Percentiles rank a stretch among this genome's conserved stretches.
Conservation (phyloP, 1,140 invertebrate genomes). For the Uloborus diversus region DNA sequence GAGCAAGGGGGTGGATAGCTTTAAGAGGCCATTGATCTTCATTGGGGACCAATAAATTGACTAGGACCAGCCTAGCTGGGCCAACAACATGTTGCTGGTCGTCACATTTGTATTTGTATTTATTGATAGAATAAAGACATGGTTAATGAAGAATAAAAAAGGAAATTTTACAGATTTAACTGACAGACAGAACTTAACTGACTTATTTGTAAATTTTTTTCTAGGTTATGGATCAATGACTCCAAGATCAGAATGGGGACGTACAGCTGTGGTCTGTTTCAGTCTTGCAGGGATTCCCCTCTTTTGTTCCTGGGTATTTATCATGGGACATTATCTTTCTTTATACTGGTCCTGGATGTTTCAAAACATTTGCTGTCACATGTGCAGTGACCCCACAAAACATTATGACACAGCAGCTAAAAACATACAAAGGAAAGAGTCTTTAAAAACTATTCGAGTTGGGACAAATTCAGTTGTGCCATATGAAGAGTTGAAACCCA, state of each 20-base stretch:
- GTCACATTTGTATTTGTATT: no score
- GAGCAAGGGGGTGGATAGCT: no score
- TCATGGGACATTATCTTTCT: not conserved
- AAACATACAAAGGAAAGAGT: not conserved
- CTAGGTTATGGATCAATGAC: slow-evolving; percentile 27
- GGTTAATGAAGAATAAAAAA: no score
- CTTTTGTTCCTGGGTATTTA: not conserved
- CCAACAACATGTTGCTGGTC: no score
- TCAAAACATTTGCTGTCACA: slow-evolving; percentile 1
- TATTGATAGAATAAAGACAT: no score
- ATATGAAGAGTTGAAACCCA: not conserved
- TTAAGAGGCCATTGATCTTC: no score
- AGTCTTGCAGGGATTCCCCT: slow-evolving; percentile 13
- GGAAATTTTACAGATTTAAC: no score
- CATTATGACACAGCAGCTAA: no score
- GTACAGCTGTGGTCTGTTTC: slow-evolving; percentile 12
- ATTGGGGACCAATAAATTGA: no score
- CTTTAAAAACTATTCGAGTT: not conserved
- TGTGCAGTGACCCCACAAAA: not conserved
- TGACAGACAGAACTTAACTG: no score
- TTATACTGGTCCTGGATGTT: slow-evolving; percentile 13
- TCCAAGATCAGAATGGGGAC: slow-evolving; percentile 28
- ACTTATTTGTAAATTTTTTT: no score
- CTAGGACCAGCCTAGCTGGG: no score
- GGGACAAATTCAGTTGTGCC: not conserved